These are phyloP conservation scores for Muntiacus muntjak DNA, from an alignment of 2,113 vertebrate species.

Conservation along the genomic window DNA sequence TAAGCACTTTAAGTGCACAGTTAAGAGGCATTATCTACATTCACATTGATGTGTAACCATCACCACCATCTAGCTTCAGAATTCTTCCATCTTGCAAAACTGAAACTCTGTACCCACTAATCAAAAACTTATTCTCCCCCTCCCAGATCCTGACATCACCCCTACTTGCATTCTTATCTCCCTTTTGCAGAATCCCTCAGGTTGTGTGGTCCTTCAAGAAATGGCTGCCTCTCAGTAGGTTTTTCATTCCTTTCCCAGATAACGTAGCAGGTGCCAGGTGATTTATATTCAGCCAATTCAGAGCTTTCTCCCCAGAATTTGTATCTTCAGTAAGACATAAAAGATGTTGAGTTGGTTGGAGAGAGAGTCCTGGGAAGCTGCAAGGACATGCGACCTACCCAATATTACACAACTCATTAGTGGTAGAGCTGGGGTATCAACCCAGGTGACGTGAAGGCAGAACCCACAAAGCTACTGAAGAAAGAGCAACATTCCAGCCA, in stretches of 20 bases:
- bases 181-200: background rate
- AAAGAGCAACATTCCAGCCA: background rate
- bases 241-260: background rate
- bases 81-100: background rate
- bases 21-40: background rate
- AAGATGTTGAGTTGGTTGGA: background rate
- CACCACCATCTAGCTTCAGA: background rate
- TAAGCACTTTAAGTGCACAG: background rate
- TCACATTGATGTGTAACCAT: background rate
- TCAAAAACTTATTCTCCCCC: background rate
- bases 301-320: background rate
- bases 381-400: background rate
- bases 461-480: background rate
- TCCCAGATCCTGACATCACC: background rate
- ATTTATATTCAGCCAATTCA: background rate
- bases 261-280: background rate
- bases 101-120: background rate
- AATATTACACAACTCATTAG: background rate
- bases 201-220: background rate
- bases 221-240: background rate
- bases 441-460: background rate
- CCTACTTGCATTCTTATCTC: background rate
- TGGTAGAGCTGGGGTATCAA: background rate
- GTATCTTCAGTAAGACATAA: background rate
- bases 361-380: background rate